Evolutionary conservation across 2,888 invertebrate species (phyloP), one percentile per base, ranked within the genome.

Genomic region (Halictus quadricinctus): DNA sequence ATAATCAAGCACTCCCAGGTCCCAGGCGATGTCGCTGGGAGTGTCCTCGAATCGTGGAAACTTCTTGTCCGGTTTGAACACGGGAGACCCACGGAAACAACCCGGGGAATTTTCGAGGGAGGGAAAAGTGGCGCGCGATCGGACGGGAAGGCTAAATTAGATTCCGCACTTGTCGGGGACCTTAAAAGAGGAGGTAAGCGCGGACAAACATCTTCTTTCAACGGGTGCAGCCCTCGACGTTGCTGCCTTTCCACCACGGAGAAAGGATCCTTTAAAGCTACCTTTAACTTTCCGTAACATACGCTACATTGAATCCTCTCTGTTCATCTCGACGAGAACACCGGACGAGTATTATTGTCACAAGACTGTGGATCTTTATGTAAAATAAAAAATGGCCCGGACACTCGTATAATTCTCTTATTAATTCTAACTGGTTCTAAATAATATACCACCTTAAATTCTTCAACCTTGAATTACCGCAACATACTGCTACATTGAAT

Each of bases 101-200:
- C 54, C n/a, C 21, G 4, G n/a, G 73, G 69, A 77, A 87, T 77
- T 78, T 89, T 81, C 84, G 50, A 82, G 86, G 83, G 79, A 80
- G 79, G 81, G 84, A 79, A 76, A 83, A 88, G 87, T 79, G 84
- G 29, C 36, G 80, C 88, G 86, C 83, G 88, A 85, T 90, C 89
- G 86, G 80, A 74, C 86, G 82, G 80, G 29, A n/a, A 48, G 89
- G 85, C 79, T 89, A 91, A 93, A 93, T 93, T 92, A 90, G 91
- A 93, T 93, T 93, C 91, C 86, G 88, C 90, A 92, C 91, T 92
- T 93, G 60, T 88, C 88, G 90, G 86, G 90, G 90, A 89, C 89
- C 89, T 90, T 89, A 85, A 89, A 87, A 88, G 90, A 91, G 91
- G 89, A 91, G 91, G 90, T 92, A 93, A 93, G 92, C 91, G 92